Evolutionary conservation across 2,797 vertebrate genomes (phyloP).

Genomic region (Coregonus sp.): DNA sequence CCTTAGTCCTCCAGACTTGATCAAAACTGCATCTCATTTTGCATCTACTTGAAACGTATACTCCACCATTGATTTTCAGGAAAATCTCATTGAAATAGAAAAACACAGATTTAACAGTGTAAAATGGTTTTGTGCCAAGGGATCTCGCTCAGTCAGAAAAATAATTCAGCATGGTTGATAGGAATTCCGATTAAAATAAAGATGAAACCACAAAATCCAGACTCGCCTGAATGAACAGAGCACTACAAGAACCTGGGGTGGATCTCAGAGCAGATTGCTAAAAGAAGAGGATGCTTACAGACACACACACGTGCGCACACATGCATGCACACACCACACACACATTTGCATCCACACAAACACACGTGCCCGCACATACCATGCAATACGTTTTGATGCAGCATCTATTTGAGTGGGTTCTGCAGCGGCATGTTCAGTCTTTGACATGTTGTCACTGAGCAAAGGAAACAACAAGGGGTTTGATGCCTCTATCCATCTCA

Average conservation of each 20-base stretch:
- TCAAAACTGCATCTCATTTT: background rate
- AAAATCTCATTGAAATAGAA: background rate
- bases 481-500: constrained; percentile 31
- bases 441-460: constrained; percentile 30
- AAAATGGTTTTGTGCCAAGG: background rate
- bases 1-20: background rate
- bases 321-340: background rate
- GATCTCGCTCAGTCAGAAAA: background rate
- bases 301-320: background rate
- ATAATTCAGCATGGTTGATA: background rate
- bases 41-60: background rate
- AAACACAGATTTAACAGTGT: background rate
- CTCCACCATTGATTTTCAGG: background rate
- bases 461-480: constrained; percentile 19
- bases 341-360: background rate
- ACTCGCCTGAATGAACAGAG: background rate
- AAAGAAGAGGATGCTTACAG: constrained; percentile 3
- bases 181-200: background rate
- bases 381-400: constrained; percentile 13
- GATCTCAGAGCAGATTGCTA: background rate
- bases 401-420: constrained; percentile 7
- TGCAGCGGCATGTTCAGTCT: constrained; percentile 17
- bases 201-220: background rate
- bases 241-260: background rate
- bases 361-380: background rate